Base-by-base conservation (phyloP, 2,888 invertebrate genomes). In the Acrobasis suavella region DNA sequence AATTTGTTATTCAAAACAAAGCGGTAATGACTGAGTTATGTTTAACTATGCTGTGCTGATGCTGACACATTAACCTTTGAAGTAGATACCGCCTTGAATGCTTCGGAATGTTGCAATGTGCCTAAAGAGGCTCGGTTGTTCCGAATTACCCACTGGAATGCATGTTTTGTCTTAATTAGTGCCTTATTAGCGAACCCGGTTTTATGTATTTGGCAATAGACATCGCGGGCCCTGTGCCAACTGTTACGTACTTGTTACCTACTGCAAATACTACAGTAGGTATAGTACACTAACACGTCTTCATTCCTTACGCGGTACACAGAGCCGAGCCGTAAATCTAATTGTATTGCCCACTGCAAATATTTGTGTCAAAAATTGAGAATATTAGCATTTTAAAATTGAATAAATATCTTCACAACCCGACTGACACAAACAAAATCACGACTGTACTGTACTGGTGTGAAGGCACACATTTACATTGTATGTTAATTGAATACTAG, bases 141-240 rank as follows among this genome's bases (percentile, higher is more conserved):
- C 46, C 55, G 50, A 49, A 62, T 55, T 54, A 22, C 49, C 32
- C 16, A 38, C 16, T 16, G 55, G 62, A 49, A 62, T 62, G 55
- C 38, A 16, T 62, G 37, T 62, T 60, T 50, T 60, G 55, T 62
- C 50, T 55, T 61, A 55, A 55, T 62, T 55, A 55, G 49, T 52
- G 10, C 39, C 50, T 39, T 42, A 60, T 60, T 60, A 51, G 51
- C 51, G n/a, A 60, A 51, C 42, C 15, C 2, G 56, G 14, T 42
- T 16, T 42, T 12, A 56, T 50, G 32, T 38, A 50, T 50, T 60
- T 50, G 38, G 50, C 50, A 39, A 60, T 38, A 38, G 37, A 39
- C 58, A 52, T 52, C 22, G 52, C 14, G 9, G 52, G 17, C 32
- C 32, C 22, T 46, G n/a, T n/a, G 46, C 46, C 0, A 42, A 39